These are phyloP conservation scores for Girardinichthys multiradiatus DNA, from an alignment of 2,113 vertebrate genomes.

Conservation along the genomic window DNA sequence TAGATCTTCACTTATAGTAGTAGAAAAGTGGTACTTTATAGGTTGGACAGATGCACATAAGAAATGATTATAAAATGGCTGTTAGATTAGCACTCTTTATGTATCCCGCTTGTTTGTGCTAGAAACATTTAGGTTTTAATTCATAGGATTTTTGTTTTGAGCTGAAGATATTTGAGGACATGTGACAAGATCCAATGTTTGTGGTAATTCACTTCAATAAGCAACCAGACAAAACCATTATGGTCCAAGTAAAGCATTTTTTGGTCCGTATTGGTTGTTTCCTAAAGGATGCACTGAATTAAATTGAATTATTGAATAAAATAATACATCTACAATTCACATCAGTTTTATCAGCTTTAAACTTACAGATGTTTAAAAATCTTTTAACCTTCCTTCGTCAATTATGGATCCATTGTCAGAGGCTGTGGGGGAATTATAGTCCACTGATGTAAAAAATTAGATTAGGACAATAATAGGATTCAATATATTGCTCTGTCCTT, in stretches of 20 bases:
- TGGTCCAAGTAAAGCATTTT: neutral
- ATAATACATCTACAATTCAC: conserved; percentile 11
- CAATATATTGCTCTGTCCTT: no score
- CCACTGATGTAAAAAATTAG: conserved; percentile 79
- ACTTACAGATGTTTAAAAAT: conserved; percentile 50
- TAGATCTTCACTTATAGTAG: conserved; percentile 43
- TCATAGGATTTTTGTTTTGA: no score
- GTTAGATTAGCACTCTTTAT: conserved; percentile 51
- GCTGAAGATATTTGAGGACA: neutral
- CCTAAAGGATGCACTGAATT: conserved; percentile 2
- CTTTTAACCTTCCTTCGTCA: conserved; percentile 53
- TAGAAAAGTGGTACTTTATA: conserved; percentile 34
- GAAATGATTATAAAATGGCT: conserved; percentile 52
- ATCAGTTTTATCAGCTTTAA: conserved; percentile 19
- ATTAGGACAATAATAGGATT: conserved; percentile 68
- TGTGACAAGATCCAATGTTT: neutral
- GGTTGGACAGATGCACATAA: conserved; percentile 60
- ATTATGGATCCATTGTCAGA: conserved; percentile 53
- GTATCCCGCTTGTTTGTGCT: conserved; percentile 44
- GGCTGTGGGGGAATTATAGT: conserved; percentile 51
- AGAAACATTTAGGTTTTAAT: conserved; percentile 1
- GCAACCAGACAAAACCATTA: neutral
- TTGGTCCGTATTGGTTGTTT: neutral
- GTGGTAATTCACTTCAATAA: neutral
- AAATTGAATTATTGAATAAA: conserved; percentile 9